phyloP scores from a whole-genome alignment of 1,140 invertebrate genomes.

The Drosophila albomicans region DNA sequence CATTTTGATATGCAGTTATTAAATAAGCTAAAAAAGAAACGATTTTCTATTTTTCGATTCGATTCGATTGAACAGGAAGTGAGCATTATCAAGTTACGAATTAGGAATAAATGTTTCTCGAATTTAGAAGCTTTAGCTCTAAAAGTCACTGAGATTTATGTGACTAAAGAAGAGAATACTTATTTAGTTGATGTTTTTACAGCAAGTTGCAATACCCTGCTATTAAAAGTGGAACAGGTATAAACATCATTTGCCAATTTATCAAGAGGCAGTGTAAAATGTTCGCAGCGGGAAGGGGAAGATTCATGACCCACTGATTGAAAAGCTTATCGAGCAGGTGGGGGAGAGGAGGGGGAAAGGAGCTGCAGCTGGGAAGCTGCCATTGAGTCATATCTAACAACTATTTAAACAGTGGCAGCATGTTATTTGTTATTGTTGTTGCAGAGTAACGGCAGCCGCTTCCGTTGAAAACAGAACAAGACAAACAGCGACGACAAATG shows the following conservation, averaged over 20 bases:
- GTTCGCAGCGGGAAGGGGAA: not conserved
- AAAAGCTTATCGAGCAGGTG: slow-evolving; percentile 4
- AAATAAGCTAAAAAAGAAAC: too few species aligned
- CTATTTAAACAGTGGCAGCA: slow-evolving; percentile 52
- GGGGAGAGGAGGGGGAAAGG: not conserved
- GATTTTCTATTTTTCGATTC: too few species aligned
- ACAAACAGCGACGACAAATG: slow-evolving; percentile 2
- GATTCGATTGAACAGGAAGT: too few species aligned
- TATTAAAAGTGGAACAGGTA: too few species aligned
- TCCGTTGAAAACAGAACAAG: slow-evolving; percentile 40
- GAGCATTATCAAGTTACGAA: too few species aligned
- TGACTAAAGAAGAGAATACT: too few species aligned
- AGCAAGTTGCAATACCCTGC: too few species aligned
- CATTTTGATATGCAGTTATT: too few species aligned
- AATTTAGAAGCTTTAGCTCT: too few species aligned
- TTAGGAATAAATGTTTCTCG: too few species aligned
- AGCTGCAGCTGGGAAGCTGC: slow-evolving; percentile 2
- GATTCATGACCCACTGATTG: slow-evolving; percentile 15
- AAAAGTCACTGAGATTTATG: too few species aligned
- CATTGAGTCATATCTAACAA: slow-evolving; percentile 49
- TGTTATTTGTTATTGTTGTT: slow-evolving; percentile 38
- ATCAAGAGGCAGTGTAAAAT: slow-evolving; percentile 20
- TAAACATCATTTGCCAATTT: slow-evolving; percentile 46
- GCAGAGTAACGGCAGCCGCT: slow-evolving; percentile 43
- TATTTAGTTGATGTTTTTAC: too few species aligned